A percentile compares a stretch with the other conserved stretches of the same genome.
Evolutionary conservation across 2,888 invertebrate genomes (phyloP).

Genomic region (Rhopalosiphum nymphaeae): DNA sequence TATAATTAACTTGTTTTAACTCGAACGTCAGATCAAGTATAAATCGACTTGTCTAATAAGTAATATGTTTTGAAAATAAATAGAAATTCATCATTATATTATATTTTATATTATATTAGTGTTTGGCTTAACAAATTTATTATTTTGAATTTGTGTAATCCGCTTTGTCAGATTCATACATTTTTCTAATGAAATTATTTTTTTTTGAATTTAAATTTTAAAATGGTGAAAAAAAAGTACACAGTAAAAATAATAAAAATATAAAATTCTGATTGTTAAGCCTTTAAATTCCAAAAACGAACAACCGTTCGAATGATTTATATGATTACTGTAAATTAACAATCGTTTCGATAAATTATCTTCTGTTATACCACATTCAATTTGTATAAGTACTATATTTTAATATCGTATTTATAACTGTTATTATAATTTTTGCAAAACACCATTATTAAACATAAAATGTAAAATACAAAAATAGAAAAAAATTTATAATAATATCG

Average conservation of each 20-base stretch:
- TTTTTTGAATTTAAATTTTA: neutral
- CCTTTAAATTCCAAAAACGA: neutral
- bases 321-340: neutral
- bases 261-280: neutral
- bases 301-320: neutral
- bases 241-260: neutral
- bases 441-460: no score
- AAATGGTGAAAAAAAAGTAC: neutral
- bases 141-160: neutral
- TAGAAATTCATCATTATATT: neutral
- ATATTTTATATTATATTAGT: no score
- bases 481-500: neutral
- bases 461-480: neutral
- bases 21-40: neutral
- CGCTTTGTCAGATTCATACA: neutral
- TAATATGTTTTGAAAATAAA: neutral
- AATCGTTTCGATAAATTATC: neutral
- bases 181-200: neutral
- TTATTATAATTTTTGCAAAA: neutral
- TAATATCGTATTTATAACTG: neutral
- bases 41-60: neutral
- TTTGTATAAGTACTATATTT: neutral
- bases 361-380: neutral
- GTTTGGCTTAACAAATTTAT: neutral
- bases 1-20: neutral